Evolutionary conservation across 2,888 invertebrate species (phyloP).

Genomic region (Luperina nickerlii): DNA sequence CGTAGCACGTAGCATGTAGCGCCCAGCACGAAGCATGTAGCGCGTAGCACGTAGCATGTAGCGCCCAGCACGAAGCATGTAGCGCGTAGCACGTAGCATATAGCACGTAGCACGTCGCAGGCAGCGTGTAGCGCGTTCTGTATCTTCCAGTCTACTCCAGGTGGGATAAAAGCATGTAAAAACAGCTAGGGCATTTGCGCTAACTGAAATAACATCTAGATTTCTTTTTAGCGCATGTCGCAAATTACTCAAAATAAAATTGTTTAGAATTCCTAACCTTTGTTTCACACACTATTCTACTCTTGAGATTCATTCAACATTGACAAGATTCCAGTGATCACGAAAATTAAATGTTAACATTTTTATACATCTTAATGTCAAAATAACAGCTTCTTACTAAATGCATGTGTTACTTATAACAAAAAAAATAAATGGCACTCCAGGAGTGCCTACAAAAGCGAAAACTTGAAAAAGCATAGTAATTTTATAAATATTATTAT

Average conservation of each 20-base stretch:
- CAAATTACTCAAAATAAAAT: too few relatives aligned
- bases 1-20: background rate
- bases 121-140: background rate
- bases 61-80: background rate
- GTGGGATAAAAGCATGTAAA: background rate
- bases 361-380: background rate
- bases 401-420: too few relatives aligned
- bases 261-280: background rate
- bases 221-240: background rate
- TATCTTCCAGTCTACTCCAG: background rate
- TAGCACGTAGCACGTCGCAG: background rate
- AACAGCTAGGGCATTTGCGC: background rate
- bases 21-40: background rate
- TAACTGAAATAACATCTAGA: background rate
- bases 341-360: conserved; percentile 1
- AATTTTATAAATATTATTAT: too few relatives aligned
- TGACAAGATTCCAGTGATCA: conserved; percentile 1
- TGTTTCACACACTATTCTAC: background rate
- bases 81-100: too few relatives aligned
- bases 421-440: too few relatives aligned
- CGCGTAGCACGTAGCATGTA: too few relatives aligned
- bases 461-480: too few relatives aligned
- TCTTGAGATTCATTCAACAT: background rate
- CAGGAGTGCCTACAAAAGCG: too few relatives aligned
- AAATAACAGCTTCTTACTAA: too few relatives aligned